A percentile compares a stretch with the other conserved stretches of the same genome.
phyloP scores from a whole-genome alignment of 2,113 vertebrate species.

The Sinocyclocheilus anshuiensis region DNA sequence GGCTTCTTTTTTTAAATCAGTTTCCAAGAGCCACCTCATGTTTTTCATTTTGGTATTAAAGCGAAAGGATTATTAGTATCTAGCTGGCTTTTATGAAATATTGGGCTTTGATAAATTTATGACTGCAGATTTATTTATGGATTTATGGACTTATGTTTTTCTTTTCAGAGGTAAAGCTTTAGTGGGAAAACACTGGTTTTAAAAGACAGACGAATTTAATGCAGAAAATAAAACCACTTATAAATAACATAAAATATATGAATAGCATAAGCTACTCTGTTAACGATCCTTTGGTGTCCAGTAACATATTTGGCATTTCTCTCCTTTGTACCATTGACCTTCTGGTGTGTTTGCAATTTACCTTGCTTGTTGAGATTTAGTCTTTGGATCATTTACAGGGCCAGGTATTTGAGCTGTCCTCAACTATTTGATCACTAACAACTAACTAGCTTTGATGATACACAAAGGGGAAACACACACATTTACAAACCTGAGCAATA shows the following conservation, averaged over 20 bases:
- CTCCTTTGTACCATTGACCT: not conserved
- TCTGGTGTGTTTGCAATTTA: conserved; percentile 20
- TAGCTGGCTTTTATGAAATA: conserved; percentile 16
- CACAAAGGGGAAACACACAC: not conserved
- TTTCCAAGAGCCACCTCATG: conserved; percentile 32
- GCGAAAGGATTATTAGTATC: not conserved
- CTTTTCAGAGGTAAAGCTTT: conserved; percentile 48
- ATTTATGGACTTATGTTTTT: not conserved
- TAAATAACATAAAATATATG: not conserved
- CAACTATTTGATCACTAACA: conserved; percentile 13
- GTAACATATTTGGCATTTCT: conserved; percentile 13
- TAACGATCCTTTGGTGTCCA: conserved; percentile 6
- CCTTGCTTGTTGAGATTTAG: conserved; percentile 56
- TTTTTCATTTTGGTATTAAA: conserved; percentile 50
- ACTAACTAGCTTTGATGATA: not conserved
- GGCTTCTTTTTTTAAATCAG: not conserved
- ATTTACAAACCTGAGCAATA: not conserved
- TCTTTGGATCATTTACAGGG: not conserved
- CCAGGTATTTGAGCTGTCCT: conserved; percentile 18
- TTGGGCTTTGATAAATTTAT: not conserved
- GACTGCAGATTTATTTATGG: conserved; percentile 29
- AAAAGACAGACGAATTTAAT: not conserved
- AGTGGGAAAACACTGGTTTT: conserved; percentile 53
- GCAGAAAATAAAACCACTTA: conserved; percentile 30
- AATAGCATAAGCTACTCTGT: conserved; percentile 25